These are phyloP conservation scores for Caradrina kadenii DNA, from an alignment of 2,888 invertebrate species.

Conservation along the genomic window DNA sequence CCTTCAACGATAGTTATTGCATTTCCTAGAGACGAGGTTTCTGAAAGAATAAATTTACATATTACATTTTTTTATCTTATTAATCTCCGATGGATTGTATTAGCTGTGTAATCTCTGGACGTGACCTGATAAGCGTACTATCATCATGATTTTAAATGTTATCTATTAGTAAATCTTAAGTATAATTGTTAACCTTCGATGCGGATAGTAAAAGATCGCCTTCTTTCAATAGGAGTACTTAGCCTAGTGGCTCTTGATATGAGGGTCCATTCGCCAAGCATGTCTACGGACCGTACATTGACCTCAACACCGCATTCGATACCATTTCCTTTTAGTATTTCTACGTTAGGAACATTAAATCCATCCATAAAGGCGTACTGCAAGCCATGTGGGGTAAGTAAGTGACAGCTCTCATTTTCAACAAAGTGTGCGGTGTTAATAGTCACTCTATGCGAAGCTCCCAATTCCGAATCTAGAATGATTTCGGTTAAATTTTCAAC, in stretches of 20 bases:
- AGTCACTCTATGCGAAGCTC: constrained; percentile 61
- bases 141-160: constrained; percentile 60
- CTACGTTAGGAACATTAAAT: constrained; percentile 68
- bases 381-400: constrained; percentile 73
- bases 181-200: constrained; percentile 75
- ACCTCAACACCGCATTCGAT: constrained; percentile 75
- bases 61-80: constrained; percentile 58
- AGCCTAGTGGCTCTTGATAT: constrained; percentile 70
- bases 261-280: constrained; percentile 79
- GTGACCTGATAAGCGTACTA: constrained; percentile 78
- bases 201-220: constrained; percentile 75
- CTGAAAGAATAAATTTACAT: constrained; percentile 40
- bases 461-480: constrained; percentile 57
- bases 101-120: constrained; percentile 75
- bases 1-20: constrained; percentile 70
- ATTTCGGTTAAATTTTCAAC: constrained; percentile 47
- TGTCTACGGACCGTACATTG: constrained; percentile 67
- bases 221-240: constrained; percentile 71
- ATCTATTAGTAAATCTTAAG: constrained; percentile 53
- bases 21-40: constrained; percentile 36
- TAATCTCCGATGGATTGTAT: constrained; percentile 40
- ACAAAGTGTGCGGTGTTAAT: constrained; percentile 56
- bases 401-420: constrained; percentile 72
- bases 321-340: constrained; percentile 61
- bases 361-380: constrained; percentile 71